Percentiles rank a stretch among this genome's conserved stretches.
Evolutionary conservation across 2,113 vertebrate species (phyloP).

Genomic region (Lipophrys pholis): DNA sequence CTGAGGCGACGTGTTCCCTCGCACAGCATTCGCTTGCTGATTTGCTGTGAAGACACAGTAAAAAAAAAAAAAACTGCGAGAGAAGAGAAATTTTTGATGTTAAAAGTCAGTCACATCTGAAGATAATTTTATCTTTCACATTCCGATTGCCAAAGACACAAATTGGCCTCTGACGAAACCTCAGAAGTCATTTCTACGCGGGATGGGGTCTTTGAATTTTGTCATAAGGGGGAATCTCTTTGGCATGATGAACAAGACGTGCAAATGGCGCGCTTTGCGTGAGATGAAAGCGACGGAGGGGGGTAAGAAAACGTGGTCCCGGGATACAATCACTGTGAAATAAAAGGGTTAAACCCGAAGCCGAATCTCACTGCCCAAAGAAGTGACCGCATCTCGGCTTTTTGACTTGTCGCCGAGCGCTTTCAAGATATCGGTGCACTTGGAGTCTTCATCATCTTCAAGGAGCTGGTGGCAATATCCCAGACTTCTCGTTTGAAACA

Average conservation of each 20-base stretch:
- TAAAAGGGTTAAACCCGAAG: too few species aligned
- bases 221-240: not conserved
- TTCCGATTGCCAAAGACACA: not conserved
- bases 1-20: not conserved
- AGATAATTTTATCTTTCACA: not conserved
- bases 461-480: too few species aligned
- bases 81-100: not conserved
- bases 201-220: not conserved
- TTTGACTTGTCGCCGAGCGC: too few species aligned
- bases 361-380: too few species aligned
- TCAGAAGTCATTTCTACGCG: not conserved
- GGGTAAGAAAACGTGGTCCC: too few species aligned
- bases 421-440: too few species aligned
- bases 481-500: too few species aligned
- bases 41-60: not conserved
- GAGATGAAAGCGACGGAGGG: too few species aligned
- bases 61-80: not conserved
- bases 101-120: not conserved
- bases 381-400: too few species aligned
- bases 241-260: not conserved
- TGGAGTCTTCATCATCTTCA: too few species aligned
- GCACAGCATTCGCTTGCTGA: not conserved
- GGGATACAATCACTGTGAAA: too few species aligned
- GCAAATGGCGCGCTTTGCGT: not conserved
- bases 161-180: not conserved